These are phyloP conservation scores for Trypoxylus dichotomus DNA, from an alignment of 1,140 invertebrate species.

Conservation along the genomic window DNA sequence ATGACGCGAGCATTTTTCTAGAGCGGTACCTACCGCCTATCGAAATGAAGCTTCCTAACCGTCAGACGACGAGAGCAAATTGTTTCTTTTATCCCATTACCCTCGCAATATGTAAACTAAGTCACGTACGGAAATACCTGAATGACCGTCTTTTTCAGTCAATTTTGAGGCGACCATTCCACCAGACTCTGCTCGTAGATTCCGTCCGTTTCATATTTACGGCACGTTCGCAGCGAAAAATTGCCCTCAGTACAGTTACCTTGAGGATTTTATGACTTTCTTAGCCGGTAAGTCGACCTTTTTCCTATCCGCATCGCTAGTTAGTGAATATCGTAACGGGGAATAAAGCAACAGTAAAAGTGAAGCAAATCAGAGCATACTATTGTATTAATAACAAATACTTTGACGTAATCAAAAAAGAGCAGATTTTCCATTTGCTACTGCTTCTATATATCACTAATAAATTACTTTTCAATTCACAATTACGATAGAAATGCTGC, in stretches of 20 bases:
- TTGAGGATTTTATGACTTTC: slow-evolving; percentile 22
- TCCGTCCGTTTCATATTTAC: slow-evolving; percentile 3
- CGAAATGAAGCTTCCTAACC: background rate
- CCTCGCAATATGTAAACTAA: slow-evolving; percentile 17
- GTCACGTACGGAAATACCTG: slow-evolving; percentile 26
- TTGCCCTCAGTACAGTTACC: background rate
- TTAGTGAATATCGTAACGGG: background rate
- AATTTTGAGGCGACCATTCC: slow-evolving; percentile 13
- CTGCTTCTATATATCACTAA: too few species aligned
- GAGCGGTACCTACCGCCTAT: background rate
- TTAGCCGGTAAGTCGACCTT: background rate
- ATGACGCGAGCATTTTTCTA: background rate
- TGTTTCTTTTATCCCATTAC: slow-evolving; percentile 26
- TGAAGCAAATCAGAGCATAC: background rate
- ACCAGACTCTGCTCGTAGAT: background rate
- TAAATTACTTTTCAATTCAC: too few species aligned
- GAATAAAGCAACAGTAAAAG: background rate
- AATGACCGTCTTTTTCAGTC: slow-evolving; percentile 28
- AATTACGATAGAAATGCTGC: too few species aligned
- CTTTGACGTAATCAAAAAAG: background rate
- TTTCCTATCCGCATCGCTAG: background rate
- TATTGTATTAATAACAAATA: background rate
- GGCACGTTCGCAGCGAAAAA: slow-evolving; percentile 12
- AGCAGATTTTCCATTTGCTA: background rate
- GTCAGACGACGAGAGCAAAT: background rate